A percentile compares a stretch with the other conserved stretches of the same genome.
These are phyloP conservation scores for Anabas testudineus DNA, from an alignment of 2,797 vertebrate genomes.

Conservation along the genomic window DNA sequence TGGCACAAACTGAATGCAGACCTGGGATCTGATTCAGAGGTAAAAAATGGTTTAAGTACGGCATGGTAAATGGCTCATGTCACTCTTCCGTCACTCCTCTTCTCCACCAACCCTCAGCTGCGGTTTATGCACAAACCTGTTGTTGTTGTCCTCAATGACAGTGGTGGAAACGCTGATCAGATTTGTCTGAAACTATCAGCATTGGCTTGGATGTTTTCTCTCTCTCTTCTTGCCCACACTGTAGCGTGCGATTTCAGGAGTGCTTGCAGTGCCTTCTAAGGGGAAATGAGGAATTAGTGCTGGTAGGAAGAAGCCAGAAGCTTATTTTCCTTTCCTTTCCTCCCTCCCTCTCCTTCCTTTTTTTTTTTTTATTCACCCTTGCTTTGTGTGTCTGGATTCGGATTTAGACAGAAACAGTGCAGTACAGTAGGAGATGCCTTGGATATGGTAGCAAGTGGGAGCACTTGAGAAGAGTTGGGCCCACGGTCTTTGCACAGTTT, in stretches of 20 bases:
- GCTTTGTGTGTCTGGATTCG: slow-evolving; percentile 73
- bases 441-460: slow-evolving; percentile 57
- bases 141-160: slow-evolving; percentile 75
- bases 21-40: slow-evolving; percentile 83
- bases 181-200: slow-evolving; percentile 81
- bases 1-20: slow-evolving; percentile 79
- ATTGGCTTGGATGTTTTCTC: slow-evolving; percentile 73
- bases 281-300: slow-evolving; percentile 87
- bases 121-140: slow-evolving; percentile 76
- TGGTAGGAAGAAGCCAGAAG: slow-evolving; percentile 84
- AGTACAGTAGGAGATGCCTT: slow-evolving; percentile 69
- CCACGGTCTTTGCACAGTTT: slow-evolving; percentile 45
- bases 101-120: slow-evolving; percentile 67
- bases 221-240: slow-evolving; percentile 78
- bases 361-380: slow-evolving; percentile 66
- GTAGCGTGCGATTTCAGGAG: slow-evolving; percentile 75
- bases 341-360: slow-evolving; percentile 51
- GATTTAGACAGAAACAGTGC: slow-evolving; percentile 72
- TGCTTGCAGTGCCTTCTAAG: slow-evolving; percentile 77
- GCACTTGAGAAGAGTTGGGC: slow-evolving; percentile 55
- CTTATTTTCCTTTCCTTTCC: slow-evolving; percentile 79
- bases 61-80: slow-evolving; percentile 75
- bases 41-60: slow-evolving; percentile 77
- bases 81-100: slow-evolving; percentile 72
- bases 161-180: slow-evolving; percentile 79